These are phyloP conservation scores for Plagodis pulveraria DNA, from an alignment of 2,888 invertebrate genomes.

Conservation along the genomic window DNA sequence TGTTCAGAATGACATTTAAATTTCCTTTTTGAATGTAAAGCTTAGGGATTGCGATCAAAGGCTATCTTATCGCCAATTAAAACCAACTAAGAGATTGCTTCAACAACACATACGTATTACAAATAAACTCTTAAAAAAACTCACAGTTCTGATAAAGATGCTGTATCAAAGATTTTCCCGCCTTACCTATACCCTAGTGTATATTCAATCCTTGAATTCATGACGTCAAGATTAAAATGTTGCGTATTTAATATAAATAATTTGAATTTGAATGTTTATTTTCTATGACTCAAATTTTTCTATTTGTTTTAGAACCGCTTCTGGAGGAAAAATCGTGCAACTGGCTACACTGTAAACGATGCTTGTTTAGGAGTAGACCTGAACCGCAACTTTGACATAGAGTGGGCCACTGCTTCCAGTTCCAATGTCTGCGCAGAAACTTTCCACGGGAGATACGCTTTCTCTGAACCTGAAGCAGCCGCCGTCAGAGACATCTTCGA, in stretches of 20 bases:
- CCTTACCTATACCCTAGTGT: too few species aligned
- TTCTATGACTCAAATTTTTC: background rate
- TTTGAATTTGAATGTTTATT: background rate
- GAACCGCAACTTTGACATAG: constrained; percentile 89
- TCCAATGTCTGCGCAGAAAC: constrained; percentile 82
- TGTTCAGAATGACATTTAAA: too few species aligned
- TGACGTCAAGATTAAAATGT: too few species aligned
- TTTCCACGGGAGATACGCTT: constrained; percentile 85
- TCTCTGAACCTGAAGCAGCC: constrained; percentile 87
- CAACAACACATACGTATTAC: too few species aligned
- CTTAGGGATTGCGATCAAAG: too few species aligned
- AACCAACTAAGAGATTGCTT: too few species aligned
- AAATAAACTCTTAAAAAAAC: too few species aligned
- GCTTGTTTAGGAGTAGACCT: constrained; percentile 88
- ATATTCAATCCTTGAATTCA: too few species aligned
- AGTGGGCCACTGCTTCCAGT: constrained; percentile 85
- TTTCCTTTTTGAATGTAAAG: too few species aligned
- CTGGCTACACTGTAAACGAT: constrained; percentile 44
- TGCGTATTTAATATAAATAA: background rate
- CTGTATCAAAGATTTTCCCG: too few species aligned
- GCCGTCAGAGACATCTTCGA: constrained; percentile 83
- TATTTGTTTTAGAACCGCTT: constrained; percentile 45
- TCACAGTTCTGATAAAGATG: too few species aligned
- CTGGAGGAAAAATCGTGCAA: constrained; percentile 87
- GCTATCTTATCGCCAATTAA: too few species aligned